A percentile compares a stretch with the other conserved stretches of the same genome.
phyloP scores from a whole-genome alignment of 35 echinoderm and acorn worm genomes.

The Chiridota heheva region DNA sequence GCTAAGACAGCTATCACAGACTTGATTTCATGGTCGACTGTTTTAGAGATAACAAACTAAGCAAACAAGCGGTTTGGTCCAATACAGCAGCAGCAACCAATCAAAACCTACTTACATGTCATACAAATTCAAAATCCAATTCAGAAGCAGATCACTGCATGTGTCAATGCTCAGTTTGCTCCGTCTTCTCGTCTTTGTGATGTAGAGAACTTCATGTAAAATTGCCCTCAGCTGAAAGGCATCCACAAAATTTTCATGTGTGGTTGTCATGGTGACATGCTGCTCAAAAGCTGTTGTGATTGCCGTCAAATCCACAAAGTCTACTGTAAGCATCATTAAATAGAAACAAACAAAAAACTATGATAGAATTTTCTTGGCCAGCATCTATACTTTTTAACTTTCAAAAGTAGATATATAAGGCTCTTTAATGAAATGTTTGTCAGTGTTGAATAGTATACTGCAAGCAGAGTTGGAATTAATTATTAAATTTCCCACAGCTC shows the following conservation, averaged over 20 bases:
- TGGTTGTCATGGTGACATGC: slow-evolving; percentile 21
- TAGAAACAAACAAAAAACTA: background rate
- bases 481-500: too few species aligned
- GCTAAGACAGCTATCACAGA: too few species aligned
- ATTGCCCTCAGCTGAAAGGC: slow-evolving; percentile 51
- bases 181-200: slow-evolving; percentile 38
- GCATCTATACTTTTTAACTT: background rate
- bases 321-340: slow-evolving; percentile 40
- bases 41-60: too few species aligned
- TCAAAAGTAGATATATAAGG: background rate
- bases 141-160: slow-evolving; percentile 67
- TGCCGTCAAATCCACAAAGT: slow-evolving; percentile 57
- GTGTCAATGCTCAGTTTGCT: slow-evolving; percentile 44
- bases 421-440: background rate
- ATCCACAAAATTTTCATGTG: slow-evolving; percentile 70
- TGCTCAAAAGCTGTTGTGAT: slow-evolving; percentile 66
- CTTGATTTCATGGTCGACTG: too few species aligned
- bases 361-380: background rate
- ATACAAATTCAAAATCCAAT: slow-evolving; percentile 92
- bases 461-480: too few species aligned
- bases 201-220: slow-evolving; percentile 59
- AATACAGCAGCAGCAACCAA: too few species aligned
- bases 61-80: too few species aligned
- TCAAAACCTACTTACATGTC: slow-evolving; percentile 74
- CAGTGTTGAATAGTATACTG: too few species aligned